These are phyloP conservation scores for Andrena bucephala DNA, from an alignment of 2,888 invertebrate genomes.

Conservation along the genomic window DNA sequence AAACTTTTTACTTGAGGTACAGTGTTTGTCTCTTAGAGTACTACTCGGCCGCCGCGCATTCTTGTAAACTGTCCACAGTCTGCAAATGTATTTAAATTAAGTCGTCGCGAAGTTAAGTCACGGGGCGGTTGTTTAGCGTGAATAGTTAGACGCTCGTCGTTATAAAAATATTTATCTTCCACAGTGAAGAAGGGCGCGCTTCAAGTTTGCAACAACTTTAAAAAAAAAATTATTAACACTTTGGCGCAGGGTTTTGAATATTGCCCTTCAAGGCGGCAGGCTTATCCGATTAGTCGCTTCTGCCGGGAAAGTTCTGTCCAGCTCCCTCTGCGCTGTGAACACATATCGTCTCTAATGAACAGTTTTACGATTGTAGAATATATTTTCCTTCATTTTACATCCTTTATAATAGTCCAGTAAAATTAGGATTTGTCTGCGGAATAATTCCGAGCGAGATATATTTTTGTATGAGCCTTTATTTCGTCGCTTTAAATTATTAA, in stretches of 20 bases:
- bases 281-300: too few species aligned
- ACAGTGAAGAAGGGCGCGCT: not conserved
- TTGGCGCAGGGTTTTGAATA: too few species aligned
- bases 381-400: too few species aligned
- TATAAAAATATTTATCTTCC: conserved; percentile 47
- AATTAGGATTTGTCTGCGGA: too few species aligned
- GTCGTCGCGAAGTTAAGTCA: conserved; percentile 25
- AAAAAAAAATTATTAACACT: not conserved
- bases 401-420: too few species aligned
- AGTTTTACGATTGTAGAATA: too few species aligned
- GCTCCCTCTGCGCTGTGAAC: not conserved
- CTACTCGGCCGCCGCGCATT: not conserved
- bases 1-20: conserved; percentile 23
- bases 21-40: not conserved
- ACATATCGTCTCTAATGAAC: too few species aligned
- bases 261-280: too few species aligned
- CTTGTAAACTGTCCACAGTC: conserved; percentile 12
- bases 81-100: conserved; percentile 54
- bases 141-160: conserved; percentile 11
- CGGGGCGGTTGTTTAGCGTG: conserved; percentile 19
- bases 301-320: not conserved
- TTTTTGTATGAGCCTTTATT: too few species aligned
- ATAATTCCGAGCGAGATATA: too few species aligned
- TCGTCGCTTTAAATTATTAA: too few species aligned
- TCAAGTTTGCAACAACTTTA: not conserved